Evolutionary conservation across 2,888 invertebrate species (phyloP), one percentile per base, ranked within the genome.

Genomic region (Hydriomena furcata): DNA sequence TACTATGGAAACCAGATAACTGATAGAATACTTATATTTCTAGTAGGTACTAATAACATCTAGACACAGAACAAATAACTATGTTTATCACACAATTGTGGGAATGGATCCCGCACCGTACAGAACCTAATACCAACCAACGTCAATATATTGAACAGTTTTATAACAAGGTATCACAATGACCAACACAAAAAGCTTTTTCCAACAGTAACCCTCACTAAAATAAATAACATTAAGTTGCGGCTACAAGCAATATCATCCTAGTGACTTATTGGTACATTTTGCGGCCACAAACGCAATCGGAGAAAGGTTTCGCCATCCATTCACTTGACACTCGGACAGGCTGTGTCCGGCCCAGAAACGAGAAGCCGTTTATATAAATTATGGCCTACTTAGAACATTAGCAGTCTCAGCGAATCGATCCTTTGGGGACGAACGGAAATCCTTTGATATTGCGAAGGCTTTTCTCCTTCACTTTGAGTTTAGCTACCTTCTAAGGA

Each of bases 301-400:
- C 55, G 46, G 44, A 32, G 53, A 43, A 55, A 53, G 58, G 53
- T 55, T 55, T 36, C 24, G 41, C 58, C 56, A 60, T 60, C 56
- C 27, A 60, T 60, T 60, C 38, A 12, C 52, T 30, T 30, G 56
- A 55, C 60, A 61, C 45, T 25, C 23, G 55, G 59, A 52, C 49
- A 49, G 57, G 31, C 47, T 42, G 47, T 57, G 59, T 61, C 61
- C 55, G 47, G 43, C 34, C 37, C 23, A 36, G 44, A 35, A 44
- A 51, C 52, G 57, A 55, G 57, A 59, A 42, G 61, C 63, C 55
- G 54, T 64, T 63, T 52, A 51, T 51, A 54, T 58, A 58, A 63
- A 60, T 61, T 65, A 65, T 65, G 13, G 57, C 47, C 63, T 61
- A 60, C 59, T 61, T 57, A 55, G 58, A 51, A 61, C 60, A 61